Percentiles rank a stretch among this genome's conserved stretches.
Conservation (phyloP, 2,888 invertebrate species). For the Tachystola acroxantha region DNA sequence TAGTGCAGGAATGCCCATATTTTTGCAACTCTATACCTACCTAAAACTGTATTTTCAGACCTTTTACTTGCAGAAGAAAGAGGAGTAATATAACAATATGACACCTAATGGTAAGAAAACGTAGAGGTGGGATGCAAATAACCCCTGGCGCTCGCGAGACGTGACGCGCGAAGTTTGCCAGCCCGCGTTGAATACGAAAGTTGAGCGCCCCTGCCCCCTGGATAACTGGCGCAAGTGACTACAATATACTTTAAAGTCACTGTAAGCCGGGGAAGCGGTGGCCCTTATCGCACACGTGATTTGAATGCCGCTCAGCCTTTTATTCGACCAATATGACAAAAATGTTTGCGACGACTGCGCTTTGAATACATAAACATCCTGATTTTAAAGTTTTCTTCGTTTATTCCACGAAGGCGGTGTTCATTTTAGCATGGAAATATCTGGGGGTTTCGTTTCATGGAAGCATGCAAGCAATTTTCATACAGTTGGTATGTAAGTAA, state of each 20-base stretch:
- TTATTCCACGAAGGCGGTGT: slow-evolving; percentile 2
- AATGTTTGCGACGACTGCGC: slow-evolving; percentile 55
- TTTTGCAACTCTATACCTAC: background rate
- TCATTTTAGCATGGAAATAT: slow-evolving; percentile 7
- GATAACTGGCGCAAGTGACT: slow-evolving; percentile 47
- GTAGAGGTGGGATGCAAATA: slow-evolving; percentile 65
- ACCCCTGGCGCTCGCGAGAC: slow-evolving; percentile 45
- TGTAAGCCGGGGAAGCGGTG: slow-evolving; percentile 51
- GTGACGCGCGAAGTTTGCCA: slow-evolving; percentile 52
- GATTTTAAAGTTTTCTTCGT: slow-evolving; percentile 29
- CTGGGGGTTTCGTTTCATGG: slow-evolving; percentile 3
- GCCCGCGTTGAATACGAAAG: slow-evolving; percentile 57
- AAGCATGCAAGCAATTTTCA: background rate
- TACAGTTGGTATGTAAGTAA: background rate
- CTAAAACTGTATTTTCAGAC: slow-evolving; percentile 5
- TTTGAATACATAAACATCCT: slow-evolving; percentile 50
- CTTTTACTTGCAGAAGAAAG: slow-evolving; percentile 11
- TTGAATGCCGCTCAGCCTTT: slow-evolving; percentile 49
- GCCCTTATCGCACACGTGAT: slow-evolving; percentile 63
- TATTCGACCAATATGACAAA: slow-evolving; percentile 61
- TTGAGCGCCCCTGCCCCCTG: slow-evolving; percentile 33
- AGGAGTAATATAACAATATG: slow-evolving; percentile 50
- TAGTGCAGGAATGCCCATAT: slow-evolving; percentile 3
- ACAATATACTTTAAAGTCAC: slow-evolving; percentile 60
- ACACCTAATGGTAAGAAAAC: slow-evolving; percentile 50